A percentile compares a stretch with the other conserved stretches of the same genome.
These are phyloP conservation scores for Oegoconia quadripuncta DNA, from an alignment of 2,888 invertebrate species.

Conservation along the genomic window DNA sequence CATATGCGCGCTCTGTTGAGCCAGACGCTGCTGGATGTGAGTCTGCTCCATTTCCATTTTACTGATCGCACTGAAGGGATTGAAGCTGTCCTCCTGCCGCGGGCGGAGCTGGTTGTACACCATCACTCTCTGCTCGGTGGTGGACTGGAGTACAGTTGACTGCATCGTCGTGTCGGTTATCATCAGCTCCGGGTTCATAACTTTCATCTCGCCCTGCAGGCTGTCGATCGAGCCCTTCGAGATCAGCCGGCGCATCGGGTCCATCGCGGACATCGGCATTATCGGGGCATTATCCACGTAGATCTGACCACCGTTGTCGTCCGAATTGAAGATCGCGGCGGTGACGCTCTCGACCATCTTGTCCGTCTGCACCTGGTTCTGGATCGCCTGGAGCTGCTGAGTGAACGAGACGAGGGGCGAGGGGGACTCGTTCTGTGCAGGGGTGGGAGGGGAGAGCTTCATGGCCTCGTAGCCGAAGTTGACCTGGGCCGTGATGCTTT, in stretches of 20 bases:
- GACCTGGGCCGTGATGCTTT: conserved; percentile 56
- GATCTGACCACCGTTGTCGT: conserved; percentile 52
- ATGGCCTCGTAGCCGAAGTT: conserved; percentile 60
- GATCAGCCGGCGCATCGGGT: conserved; percentile 56
- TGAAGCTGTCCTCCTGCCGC: conserved; percentile 42
- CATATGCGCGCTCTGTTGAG: conserved; percentile 67
- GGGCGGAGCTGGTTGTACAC: conserved; percentile 36
- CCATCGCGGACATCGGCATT: conserved; percentile 40
- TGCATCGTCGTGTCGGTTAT: conserved; percentile 44
- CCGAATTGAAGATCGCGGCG: conserved; percentile 71
- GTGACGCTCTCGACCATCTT: conserved; percentile 75
- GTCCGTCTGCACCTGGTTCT: conserved; percentile 72
- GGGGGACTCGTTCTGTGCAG: conserved; percentile 53
- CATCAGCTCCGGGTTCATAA: conserved; percentile 51
- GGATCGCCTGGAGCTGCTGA: conserved; percentile 68
- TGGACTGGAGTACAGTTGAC: conserved; percentile 29
- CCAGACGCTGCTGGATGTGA: conserved; percentile 56
- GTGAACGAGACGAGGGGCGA: conserved; percentile 61
- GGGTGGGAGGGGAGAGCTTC: conserved; percentile 75
- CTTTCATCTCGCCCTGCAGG: conserved; percentile 53
- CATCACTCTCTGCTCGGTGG: conserved; percentile 42
- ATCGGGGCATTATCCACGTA: conserved; percentile 45
- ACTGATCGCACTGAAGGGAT: conserved; percentile 59
- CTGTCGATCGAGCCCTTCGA: conserved; percentile 43
- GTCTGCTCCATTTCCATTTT: conserved; percentile 58